phyloP scores from a whole-genome alignment of 2,113 vertebrate genomes.

The Peromyscus leucopus region DNA sequence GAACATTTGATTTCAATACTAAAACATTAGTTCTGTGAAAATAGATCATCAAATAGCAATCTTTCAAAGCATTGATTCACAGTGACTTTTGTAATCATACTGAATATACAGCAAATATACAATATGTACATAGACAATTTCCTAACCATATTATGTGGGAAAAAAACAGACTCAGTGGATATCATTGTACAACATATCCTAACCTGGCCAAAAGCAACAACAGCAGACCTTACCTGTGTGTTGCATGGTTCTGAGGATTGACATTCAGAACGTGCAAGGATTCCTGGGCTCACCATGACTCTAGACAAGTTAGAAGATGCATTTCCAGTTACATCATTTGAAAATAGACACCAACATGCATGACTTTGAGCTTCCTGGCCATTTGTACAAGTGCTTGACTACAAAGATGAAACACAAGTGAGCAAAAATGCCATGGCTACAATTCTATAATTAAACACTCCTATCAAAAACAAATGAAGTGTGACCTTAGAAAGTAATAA shows the following conservation, averaged over 20 bases:
- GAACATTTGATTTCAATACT: background rate
- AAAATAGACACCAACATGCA: background rate
- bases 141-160: background rate
- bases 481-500: slow-evolving; percentile 9
- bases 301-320: background rate
- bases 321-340: background rate
- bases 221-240: slow-evolving; percentile 14
- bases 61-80: background rate
- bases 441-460: background rate
- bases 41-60: background rate
- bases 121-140: background rate
- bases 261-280: background rate
- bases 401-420: background rate
- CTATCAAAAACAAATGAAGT: background rate
- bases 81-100: background rate
- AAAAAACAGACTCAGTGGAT: background rate
- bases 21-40: background rate
- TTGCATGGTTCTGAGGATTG: background rate
- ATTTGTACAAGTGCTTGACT: background rate
- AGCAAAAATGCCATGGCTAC: background rate
- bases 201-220: background rate
- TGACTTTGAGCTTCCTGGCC: background rate
- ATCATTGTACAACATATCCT: background rate
- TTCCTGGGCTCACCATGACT: background rate
- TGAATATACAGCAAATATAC: background rate